Base-by-base conservation (phyloP, 2,888 invertebrate genomes). In the Andrena marginata region DNA sequence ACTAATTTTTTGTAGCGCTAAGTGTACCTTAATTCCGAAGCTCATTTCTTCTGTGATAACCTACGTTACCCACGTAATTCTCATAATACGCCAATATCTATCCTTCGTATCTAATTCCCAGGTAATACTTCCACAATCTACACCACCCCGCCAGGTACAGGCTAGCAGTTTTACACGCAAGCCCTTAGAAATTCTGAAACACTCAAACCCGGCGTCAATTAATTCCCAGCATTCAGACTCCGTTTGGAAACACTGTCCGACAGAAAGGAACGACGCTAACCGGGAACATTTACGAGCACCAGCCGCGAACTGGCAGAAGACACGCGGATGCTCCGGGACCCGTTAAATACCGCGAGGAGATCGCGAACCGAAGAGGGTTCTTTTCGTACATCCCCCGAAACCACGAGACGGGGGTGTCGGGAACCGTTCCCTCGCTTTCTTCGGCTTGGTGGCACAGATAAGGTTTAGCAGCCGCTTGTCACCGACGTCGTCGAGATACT, bases 331-430 rank as follows among this genome's bases (percentile, higher is more conserved):
- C 68, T 83, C 72, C 69, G 74, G 75, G 71, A 63, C 42, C 87
- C 80, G 83, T 87, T 88, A 89, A 89, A 83, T 83, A 84, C 80
- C 85, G 56, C 85, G 81, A 81, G 75, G 64, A 80, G 83, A 73
- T 82, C 77, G 77, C 89, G 87, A 88, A 89, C 87, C 69, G 71
- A 74, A 84, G 71, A 69, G 51, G 78, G 69, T 42, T 68, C 74
- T 85, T 76, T 70, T 31, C 84, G 65, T 68, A 35, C 59, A 42
- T 31, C 20, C 35, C 29, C n/a, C 23, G n/a, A 33, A 51, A 7
- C 31, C 51, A 2, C n/a, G 54, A 20, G 7, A 54, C 56, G 31
- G 59, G 49, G 67, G 70, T 54, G 68, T 51, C 64, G 29, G 59
- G 64, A 54, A 77, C 51, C 35, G 70, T 60, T 42, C 64, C 35